Evolutionary conservation across 2,888 invertebrate species (phyloP).

Genomic region (Cartodere bifasciata): DNA sequence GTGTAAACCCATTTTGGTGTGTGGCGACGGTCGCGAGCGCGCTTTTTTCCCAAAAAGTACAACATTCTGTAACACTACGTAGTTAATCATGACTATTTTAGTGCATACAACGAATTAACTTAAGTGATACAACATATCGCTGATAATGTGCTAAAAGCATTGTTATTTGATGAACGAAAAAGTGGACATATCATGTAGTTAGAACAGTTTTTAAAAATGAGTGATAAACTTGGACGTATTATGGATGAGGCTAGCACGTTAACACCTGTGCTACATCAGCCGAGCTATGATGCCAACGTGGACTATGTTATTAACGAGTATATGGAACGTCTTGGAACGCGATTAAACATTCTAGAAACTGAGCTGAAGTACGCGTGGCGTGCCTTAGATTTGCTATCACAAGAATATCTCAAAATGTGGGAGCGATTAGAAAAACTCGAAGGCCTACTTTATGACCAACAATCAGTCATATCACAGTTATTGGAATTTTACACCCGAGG

Average conservation of each 20-base stretch:
- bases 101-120: not conserved
- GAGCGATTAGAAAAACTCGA: slow-evolving; percentile 80
- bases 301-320: slow-evolving; percentile 80
- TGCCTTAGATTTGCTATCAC: slow-evolving; percentile 77
- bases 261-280: slow-evolving; percentile 27
- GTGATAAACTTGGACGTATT: slow-evolving; percentile 13
- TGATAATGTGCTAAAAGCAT: slow-evolving; percentile 1
- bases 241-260: slow-evolving; percentile 25
- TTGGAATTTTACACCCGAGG: slow-evolving; percentile 63
- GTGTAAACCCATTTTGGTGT: slow-evolving; percentile 17
- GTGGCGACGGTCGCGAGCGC: slow-evolving; percentile 27
- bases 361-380: slow-evolving; percentile 89
- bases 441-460: slow-evolving; percentile 75
- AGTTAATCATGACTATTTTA: too few species aligned
- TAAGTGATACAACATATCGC: not conserved
- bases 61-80: slow-evolving; percentile 16
- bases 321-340: slow-evolving; percentile 79
- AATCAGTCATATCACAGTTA: slow-evolving; percentile 78
- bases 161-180: slow-evolving; percentile 4
- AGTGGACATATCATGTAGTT: slow-evolving; percentile 6
- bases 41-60: slow-evolving; percentile 24
- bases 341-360: slow-evolving; percentile 77
- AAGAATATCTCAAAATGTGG: slow-evolving; percentile 92
- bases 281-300: slow-evolving; percentile 34
- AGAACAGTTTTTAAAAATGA: not conserved